A percentile compares a stretch with the other conserved stretches of the same genome.
These are phyloP conservation scores for Petrocephalus sullivani DNA, from an alignment of 2,797 vertebrate species.

Conservation along the genomic window DNA sequence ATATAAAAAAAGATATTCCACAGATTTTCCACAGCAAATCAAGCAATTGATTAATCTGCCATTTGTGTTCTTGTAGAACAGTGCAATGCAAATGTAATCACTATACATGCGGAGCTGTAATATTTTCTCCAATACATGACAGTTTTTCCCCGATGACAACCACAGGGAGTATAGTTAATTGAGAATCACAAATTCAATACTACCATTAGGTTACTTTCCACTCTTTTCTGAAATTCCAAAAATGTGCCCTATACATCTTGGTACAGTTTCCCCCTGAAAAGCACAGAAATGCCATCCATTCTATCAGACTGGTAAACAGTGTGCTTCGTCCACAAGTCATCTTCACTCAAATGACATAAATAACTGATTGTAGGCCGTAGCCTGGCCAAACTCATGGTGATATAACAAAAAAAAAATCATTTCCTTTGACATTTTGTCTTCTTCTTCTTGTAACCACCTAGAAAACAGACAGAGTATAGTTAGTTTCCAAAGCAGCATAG, in stretches of 20 bases:
- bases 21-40: background rate
- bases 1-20: background rate
- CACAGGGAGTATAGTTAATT: background rate
- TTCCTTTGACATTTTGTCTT: constrained; percentile 61
- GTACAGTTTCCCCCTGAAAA: background rate
- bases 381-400: background rate
- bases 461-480: constrained; percentile 40
- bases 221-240: background rate
- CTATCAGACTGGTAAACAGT: background rate
- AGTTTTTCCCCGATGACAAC: background rate
- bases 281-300: background rate
- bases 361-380: background rate
- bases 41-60: background rate
- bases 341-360: background rate
- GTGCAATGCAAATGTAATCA: background rate
- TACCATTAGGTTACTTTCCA: background rate
- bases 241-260: background rate
- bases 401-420: constrained; percentile 25
- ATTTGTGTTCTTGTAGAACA: background rate
- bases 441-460: constrained; percentile 61
- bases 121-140: background rate
- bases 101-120: background rate
- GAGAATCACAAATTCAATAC: background rate
- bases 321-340: background rate
- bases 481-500: constrained; percentile 11